These are phyloP conservation scores for Oedothorax gibbosus DNA, from an alignment of 1,140 invertebrate genomes.

Conservation along the genomic window DNA sequence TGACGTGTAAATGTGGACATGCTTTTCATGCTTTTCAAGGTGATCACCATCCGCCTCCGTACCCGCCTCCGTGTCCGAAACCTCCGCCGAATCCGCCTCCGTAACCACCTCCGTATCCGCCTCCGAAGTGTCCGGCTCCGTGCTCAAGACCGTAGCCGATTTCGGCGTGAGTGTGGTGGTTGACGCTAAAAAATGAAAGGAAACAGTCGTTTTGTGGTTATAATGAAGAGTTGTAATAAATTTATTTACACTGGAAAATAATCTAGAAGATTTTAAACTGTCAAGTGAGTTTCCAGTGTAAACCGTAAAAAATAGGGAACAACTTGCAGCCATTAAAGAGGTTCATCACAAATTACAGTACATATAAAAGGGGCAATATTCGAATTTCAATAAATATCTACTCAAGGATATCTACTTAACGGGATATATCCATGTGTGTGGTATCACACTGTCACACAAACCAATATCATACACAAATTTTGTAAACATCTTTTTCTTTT, in stretches of 20 bases:
- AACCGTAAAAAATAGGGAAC: too few relatives aligned
- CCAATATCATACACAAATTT: too few relatives aligned
- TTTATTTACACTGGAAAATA: too few relatives aligned
- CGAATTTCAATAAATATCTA: too few relatives aligned
- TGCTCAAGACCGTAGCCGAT: conserved; percentile 44
- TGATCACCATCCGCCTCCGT: not conserved
- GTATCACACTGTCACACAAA: too few relatives aligned
- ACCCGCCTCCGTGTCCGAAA: conserved; percentile 3
- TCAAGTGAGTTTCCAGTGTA: not conserved
- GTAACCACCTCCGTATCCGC: conserved; percentile 33
- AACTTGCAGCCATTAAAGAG: too few relatives aligned
- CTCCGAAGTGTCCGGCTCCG: not conserved
- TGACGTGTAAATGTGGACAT: not conserved
- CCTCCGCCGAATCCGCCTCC: conserved; percentile 7
- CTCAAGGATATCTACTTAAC: too few relatives aligned
- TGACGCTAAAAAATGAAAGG: conserved; percentile 14
- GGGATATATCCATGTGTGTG: too few relatives aligned
- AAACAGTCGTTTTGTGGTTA: not conserved
- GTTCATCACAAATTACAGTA: too few relatives aligned
- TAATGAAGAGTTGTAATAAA: not conserved
- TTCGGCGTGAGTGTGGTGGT: conserved; percentile 54
- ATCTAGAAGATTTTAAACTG: too few relatives aligned
- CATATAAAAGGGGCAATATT: too few relatives aligned
- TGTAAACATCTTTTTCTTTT: too few relatives aligned
- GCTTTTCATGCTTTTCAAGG: not conserved